Evolutionary conservation across 2,113 vertebrate genomes (phyloP).

Genomic region (Catharus fuscescens): DNA sequence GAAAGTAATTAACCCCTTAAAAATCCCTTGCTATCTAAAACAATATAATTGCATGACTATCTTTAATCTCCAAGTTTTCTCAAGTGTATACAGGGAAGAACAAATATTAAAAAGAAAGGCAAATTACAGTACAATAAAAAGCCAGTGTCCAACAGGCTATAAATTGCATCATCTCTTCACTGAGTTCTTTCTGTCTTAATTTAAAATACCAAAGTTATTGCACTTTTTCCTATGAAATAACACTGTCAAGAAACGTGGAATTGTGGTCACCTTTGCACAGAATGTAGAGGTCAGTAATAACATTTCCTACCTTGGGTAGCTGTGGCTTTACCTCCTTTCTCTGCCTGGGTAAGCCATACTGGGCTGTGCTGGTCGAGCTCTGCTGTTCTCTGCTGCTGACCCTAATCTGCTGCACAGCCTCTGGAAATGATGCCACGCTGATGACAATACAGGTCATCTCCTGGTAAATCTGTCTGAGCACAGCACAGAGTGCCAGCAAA

Average conservation of each 20-base stretch:
- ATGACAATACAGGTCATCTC: conserved; percentile 25
- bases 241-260: not conserved
- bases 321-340: conserved; percentile 53
- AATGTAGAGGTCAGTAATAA: conserved; percentile 1
- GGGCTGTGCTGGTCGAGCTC: conserved; percentile 55
- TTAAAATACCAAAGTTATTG: not conserved
- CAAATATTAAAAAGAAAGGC: not conserved
- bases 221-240: not conserved
- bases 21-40: not conserved
- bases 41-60: not conserved
- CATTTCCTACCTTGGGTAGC: conserved; percentile 50
- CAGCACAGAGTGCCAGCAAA: not conserved
- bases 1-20: not conserved
- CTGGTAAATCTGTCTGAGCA: conserved; percentile 4
- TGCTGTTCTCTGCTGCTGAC: conserved; percentile 48
- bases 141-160: not conserved
- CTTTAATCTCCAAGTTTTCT: not conserved
- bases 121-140: not conserved
- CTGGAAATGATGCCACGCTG: conserved; percentile 27
- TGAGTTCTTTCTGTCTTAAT: not conserved
- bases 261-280: not conserved
- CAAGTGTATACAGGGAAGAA: not conserved
- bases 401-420: conserved; percentile 61
- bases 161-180: not conserved
- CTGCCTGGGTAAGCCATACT: conserved; percentile 21